Evolutionary conservation across 2,797 vertebrate species (phyloP), one percentile per base, ranked within the genome.

Genomic region (Garrulus glandarius): DNA sequence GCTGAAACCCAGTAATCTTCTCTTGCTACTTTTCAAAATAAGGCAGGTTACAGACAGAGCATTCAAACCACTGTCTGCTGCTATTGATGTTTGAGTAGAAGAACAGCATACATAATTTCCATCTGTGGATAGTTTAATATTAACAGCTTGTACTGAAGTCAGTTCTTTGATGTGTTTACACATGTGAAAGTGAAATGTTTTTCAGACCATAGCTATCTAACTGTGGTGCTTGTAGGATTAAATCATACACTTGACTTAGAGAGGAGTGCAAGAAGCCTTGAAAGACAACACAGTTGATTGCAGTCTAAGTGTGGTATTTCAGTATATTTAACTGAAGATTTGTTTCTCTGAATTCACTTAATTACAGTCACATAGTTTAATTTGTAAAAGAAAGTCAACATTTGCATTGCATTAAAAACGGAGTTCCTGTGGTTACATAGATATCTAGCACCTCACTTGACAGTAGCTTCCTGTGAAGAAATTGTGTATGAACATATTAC

Each of bases 341-440:
- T 95, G 39, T 95, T 92, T 91, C 57, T 47, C 83, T 95, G 87
- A 96, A 93, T 95, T 95, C 89, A 65, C 50, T 92, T 95, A 96
- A 96, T 96, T 96, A 77, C 57, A 92, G 84, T 68, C 69, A 93
- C 57, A 81, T 70, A 93, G 91, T 94, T 96, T 78, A 93, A 92
- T 96, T 96, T 93, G 79, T 89, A 71, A 77, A 93, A 95, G 70
- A 76, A 93, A 96, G 79, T 83, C 91, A 96, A 89, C 91, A 93
- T 89, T 96, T 96, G 76, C 92, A 86, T 85, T 94, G 65, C 89
- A 87, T 92, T 74, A 84, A 87, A 93, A 89, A 41, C 39, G 55
- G 74, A 36, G 52, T 87, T 93, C 78, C 87, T 95, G 91, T 89
- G 71, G 84, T 92, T 84, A 68, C 84, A 65, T 9, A 69, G 68